Base-by-base conservation (phyloP, 2,797 vertebrate species). In the Moxostoma hubbsi region DNA sequence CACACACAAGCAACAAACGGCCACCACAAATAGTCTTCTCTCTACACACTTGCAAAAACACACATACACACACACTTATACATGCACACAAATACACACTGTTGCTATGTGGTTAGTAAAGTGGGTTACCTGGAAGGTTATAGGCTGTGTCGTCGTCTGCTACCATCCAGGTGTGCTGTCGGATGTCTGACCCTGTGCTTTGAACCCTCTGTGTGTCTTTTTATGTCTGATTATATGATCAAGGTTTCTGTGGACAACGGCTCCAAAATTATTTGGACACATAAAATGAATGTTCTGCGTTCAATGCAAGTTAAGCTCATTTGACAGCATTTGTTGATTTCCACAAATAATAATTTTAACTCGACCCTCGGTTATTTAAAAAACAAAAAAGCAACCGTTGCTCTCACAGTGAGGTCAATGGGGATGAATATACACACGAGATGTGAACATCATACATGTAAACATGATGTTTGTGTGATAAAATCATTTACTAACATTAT, bases 41-140 rank as follows among this genome's bases (percentile, higher is more conserved):
- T 78, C 85, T 80, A 55, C 54, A 82, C 79, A 81, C 84, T 78
- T 46, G 57, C 83, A 50, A 45, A 84, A 85, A 11, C 11, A 11
- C 15, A 18, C 15, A 62, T 10, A 55, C 49, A 61, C 73, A 65
- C 61, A 62, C 36, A 62, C 58, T 55, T 18, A 77, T 58, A 11
- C 6, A 18, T 6, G 49, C 47, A 57, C 73, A 66, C 58, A 70
- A 55, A 36, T 24, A 64, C 71, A 24, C 24, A 9, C 24, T 3
- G 24, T 24, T 24, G 24, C 24, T 1, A 43, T 46, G 43, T 46
- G 76, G 67, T 78, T 78, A 55, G 15, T 63, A 8, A 61, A 70
- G 68, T 24, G 50, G 74, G 50, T 75, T 49, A 47, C 36, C 50
- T 66, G 73, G 50, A 64, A 75, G 55, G 43, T 75, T 49, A 73